Base-by-base conservation (phyloP, 2,113 vertebrate genomes). In the Neomonachus schauinslandi region DNA sequence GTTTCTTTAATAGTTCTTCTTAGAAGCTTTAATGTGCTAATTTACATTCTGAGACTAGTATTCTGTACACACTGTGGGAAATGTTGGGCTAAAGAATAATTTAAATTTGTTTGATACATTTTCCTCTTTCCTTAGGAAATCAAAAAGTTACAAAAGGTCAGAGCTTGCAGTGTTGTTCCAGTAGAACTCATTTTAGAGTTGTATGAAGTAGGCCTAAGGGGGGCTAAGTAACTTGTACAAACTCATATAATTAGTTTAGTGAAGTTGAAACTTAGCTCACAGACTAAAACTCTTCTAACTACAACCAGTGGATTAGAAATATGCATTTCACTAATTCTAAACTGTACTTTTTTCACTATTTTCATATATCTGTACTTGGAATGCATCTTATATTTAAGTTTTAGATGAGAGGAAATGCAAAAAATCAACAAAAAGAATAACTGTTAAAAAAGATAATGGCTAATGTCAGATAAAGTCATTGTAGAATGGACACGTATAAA, bases 311-410 rank as follows among this genome's bases (percentile, higher is more conserved):
- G 7, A 6, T 59, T 42, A 76, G 36, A 92, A 63, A 71, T 26
- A 69, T 31, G 65, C 7, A 63, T 57, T 36, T 82, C 55, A 77
- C 55, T 71, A 61, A 57, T 36, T 57, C 31, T 51, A 88, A 63
- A 84, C 46, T 2, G 4, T 0, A 21, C 3, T 67, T 71, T 61
- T 55, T 55, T 39, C 9, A 24, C 39, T 83, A 74, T 81, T 92
- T 85, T 80, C 95, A 74, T 15, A 67, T 36, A 83, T 94, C 69
- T 92, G 16, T 65, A 36, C 31, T 61, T 76, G 80, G 3, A 5
- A 72, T 85, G n/a, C 57, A 93, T 85, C 72, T 97, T 79, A 83
- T 86, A 96, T 71, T 5, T 51, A 33, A 89, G 57, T 82, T 94
- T 89, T 94, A 83, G 63, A 71, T 76, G 51, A 88, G 12, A 51